These are phyloP conservation scores for Tetramorium parvispinum DNA, from an alignment of 1,140 invertebrate genomes.

Conservation along the genomic window DNA sequence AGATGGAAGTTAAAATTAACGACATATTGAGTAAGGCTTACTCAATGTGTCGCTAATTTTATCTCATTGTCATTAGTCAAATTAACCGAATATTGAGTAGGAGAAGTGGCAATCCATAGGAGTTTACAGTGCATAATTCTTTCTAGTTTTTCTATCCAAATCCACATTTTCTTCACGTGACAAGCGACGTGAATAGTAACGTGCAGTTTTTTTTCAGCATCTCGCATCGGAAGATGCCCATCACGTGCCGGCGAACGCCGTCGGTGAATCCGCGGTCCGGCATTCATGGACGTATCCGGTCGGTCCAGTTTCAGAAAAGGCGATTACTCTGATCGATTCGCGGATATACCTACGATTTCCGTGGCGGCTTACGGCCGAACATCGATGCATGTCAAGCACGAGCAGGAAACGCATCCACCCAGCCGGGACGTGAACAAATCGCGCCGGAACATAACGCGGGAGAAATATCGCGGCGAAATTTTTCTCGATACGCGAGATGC, in stretches of 20 bases:
- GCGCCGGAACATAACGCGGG: neutral
- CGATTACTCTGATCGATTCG: constrained; percentile 35
- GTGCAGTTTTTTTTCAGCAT: neutral
- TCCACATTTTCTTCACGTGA: neutral
- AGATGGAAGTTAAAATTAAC: too few species aligned
- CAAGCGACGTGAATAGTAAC: neutral
- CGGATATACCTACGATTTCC: constrained; percentile 7
- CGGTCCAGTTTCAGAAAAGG: constrained; percentile 8
- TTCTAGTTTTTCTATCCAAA: neutral
- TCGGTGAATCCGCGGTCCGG: neutral
- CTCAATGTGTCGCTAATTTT: too few species aligned
- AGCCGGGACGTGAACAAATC: neutral
- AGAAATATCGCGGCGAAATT: neutral
- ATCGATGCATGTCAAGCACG: neutral
- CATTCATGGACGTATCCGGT: neutral
- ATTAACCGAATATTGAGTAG: too few species aligned
- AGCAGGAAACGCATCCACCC: constrained; percentile 7
- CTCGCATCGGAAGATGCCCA: neutral
- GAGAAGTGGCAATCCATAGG: too few species aligned
- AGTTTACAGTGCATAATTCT: too few species aligned
- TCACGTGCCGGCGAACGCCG: neutral
- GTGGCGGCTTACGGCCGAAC: neutral
- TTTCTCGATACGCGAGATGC: neutral
- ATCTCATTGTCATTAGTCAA: too few species aligned
- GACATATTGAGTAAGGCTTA: too few species aligned